Base-by-base conservation (phyloP, 2,888 invertebrate species). In the Oxyscelio sp. region DNA sequence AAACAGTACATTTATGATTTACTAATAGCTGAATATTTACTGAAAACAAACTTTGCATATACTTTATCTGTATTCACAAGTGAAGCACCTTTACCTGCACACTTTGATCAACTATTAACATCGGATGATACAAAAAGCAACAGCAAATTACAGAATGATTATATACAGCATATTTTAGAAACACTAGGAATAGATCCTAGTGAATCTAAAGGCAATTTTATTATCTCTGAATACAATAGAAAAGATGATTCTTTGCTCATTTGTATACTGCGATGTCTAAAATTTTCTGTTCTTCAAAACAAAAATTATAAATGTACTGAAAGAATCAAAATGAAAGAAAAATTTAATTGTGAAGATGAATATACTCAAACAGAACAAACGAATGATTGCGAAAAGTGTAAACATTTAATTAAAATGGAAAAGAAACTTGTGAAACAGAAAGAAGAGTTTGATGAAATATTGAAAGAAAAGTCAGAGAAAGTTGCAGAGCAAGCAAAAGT, bases 1-100 rank as follows among this genome's bases (percentile, higher is more conserved):
- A 93, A 93, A 54, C 94, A 94, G 54, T 94, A 94, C 31, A 88
- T 94, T 38, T 92, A 93, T 24, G 94, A 94, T 87, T 86, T 94
- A 73, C 82, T 94, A 5, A 88, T 94, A 77, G 94, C 94, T 0
- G 94, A 94, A 66, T 94, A 94, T 87, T 87, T 94, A 34, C 92
- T 92, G 79, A 92, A 90, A 83, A 91, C 91, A 58, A 93, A 93
- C 89, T 94, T 93, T 54, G 90, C 90, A 17, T 94, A 93, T 63
- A 91, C 94, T 0, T 66, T 94, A 15, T 94, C 94, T 2, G 92
- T 94, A 65, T 93, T 94, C 66, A 91, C 94, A 13, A 94, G 94
- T 45, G 94, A 94, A 86, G 93, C 92, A 58, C 93, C 94, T 0
- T 71, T 94, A 27, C 89, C 94, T 52, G 87, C 93, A 15, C 90